Evolutionary conservation across 1,140 invertebrate species (phyloP).

Genomic region (Coelopa frigida): DNA sequence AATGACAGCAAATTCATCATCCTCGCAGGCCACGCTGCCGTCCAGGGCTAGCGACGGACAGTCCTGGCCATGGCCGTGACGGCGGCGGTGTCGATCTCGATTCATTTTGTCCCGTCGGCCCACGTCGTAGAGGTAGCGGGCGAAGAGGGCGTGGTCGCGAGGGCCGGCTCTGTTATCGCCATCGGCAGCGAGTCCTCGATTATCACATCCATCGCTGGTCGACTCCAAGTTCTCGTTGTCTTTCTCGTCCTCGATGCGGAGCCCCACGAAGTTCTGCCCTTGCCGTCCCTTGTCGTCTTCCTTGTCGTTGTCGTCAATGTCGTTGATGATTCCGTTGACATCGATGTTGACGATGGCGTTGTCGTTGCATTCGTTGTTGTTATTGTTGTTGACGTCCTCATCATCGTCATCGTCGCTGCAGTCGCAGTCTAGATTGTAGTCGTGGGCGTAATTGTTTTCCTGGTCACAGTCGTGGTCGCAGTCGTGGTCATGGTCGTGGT

Average conservation of each 20-base stretch:
- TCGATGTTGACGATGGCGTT: constrained; percentile 11
- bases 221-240: too few species aligned
- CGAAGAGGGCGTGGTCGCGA: constrained; percentile 17
- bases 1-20: too few species aligned
- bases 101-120: too few species aligned
- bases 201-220: too few species aligned
- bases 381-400: neutral
- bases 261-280: neutral
- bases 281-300: neutral
- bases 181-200: too few species aligned
- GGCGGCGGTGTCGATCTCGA: too few species aligned
- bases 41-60: too few species aligned
- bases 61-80: too few species aligned
- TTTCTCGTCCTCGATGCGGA: too few species aligned
- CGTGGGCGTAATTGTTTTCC: constrained; percentile 1
- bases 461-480: neutral
- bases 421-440: constrained; percentile 4
- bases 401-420: neutral
- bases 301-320: constrained; percentile 6
- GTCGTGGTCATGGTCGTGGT: constrained; percentile 1
- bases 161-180: constrained; percentile 22
- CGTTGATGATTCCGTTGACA: constrained; percentile 21
- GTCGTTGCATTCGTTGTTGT: constrained; percentile 1
- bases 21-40: too few species aligned
- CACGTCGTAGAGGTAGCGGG: too few species aligned